Evolutionary conservation across 2,113 vertebrate species (phyloP).

Genomic region (Cochlearius cochlearius): DNA sequence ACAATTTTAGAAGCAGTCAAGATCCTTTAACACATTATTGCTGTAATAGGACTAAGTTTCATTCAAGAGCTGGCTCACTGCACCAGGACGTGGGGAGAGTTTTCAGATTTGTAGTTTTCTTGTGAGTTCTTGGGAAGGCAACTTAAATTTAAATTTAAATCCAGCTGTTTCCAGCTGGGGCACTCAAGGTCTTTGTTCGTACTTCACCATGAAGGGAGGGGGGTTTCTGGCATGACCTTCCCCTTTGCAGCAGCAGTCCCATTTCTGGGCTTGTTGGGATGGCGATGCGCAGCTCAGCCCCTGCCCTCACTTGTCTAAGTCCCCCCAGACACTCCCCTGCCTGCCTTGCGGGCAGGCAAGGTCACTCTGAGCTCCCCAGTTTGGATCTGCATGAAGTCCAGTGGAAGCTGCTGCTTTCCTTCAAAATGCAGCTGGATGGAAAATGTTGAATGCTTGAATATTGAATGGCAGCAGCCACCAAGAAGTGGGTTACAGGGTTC

Average conservation of each 20-base stretch:
- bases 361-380: neutral
- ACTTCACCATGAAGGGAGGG: neutral
- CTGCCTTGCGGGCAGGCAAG: neutral
- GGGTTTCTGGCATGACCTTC: neutral
- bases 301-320: neutral
- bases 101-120: neutral
- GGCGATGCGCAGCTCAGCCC: neutral
- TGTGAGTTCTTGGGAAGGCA: neutral
- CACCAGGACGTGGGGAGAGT: neutral
- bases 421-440: neutral
- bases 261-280: neutral
- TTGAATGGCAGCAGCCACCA: neutral
- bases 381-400: neutral
- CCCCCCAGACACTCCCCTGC: neutral
- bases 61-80: neutral
- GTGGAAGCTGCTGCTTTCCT: neutral
- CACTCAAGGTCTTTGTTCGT: fast-evolving
- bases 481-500: neutral
- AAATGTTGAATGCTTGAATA: neutral
- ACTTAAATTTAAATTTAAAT: neutral
- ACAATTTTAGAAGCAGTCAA: neutral
- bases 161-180: neutral
- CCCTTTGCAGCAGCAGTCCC: neutral
- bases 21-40: neutral
- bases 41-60: neutral